These are phyloP conservation scores for Phylloscopus trochiloides DNA, from an alignment of 2,113 vertebrate genomes.

Conservation along the genomic window DNA sequence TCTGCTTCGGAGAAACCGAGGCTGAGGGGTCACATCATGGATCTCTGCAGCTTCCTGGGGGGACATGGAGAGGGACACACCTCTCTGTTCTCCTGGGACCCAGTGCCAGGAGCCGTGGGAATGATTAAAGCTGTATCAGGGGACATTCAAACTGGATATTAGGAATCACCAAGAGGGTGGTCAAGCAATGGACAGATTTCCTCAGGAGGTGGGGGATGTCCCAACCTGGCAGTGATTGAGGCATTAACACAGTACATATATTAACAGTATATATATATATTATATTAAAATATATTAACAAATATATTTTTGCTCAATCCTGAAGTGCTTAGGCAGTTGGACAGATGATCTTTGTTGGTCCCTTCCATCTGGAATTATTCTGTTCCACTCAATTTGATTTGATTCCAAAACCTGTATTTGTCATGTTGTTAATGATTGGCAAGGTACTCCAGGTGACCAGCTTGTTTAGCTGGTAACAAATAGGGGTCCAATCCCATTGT, in stretches of 20 bases:
- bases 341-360: neutral
- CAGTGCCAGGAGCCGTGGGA: fast-evolving
- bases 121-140: neutral
- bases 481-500: neutral
- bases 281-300: too few species aligned
- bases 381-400: neutral
- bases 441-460: neutral
- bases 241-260: neutral
- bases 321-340: neutral
- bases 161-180: neutral
- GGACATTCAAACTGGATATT: neutral
- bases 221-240: neutral
- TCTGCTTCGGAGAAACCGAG: fast-evolving
- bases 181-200: neutral
- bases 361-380: neutral
- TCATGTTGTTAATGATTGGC: neutral
- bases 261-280: too few species aligned
- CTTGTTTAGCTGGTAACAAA: neutral
- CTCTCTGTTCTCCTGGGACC: neutral
- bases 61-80: too few species aligned
- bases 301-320: neutral
- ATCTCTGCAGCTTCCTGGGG: neutral
- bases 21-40: neutral
- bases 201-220: neutral
- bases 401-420: neutral